Percentiles rank a stretch among this genome's conserved stretches.
These are phyloP conservation scores for Orthonychiurus folsomi DNA, from an alignment of 2,888 invertebrate genomes.

Conservation along the genomic window DNA sequence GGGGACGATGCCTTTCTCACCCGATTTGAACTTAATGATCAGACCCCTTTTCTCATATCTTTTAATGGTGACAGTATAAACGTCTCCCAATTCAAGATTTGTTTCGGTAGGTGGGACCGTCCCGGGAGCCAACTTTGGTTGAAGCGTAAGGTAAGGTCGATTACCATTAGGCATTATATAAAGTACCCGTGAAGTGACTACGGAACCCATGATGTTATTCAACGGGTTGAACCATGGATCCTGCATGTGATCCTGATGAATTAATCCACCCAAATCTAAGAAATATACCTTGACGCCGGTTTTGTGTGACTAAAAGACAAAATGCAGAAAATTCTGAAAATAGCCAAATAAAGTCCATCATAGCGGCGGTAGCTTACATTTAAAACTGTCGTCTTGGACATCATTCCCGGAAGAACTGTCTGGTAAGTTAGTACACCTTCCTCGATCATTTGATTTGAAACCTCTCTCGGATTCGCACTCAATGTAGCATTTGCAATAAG, in stretches of 20 bases:
- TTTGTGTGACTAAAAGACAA: slow-evolving; percentile 21
- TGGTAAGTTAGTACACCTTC: slow-evolving; percentile 19
- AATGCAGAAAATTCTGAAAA: neutral
- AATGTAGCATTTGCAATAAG: slow-evolving; percentile 20
- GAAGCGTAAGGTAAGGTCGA: slow-evolving; percentile 27
- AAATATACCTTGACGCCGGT: slow-evolving; percentile 34
- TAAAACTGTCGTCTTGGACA: slow-evolving; percentile 27
- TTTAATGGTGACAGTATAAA: slow-evolving; percentile 14
- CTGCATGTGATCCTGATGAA: slow-evolving; percentile 39
- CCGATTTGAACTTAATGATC: slow-evolving; percentile 18
- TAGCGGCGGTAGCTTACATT: slow-evolving; percentile 22
- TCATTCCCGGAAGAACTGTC: slow-evolving; percentile 31
- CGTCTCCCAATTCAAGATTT: slow-evolving; percentile 14
- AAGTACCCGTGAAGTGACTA: slow-evolving; percentile 20
- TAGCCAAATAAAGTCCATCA: neutral
- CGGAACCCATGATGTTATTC: slow-evolving; percentile 16
- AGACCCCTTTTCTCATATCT: slow-evolving; percentile 25
- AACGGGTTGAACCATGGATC: slow-evolving; percentile 42
- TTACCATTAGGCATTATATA: slow-evolving; percentile 27
- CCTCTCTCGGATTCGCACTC: slow-evolving; percentile 18
- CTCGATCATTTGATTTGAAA: slow-evolving; percentile 18
- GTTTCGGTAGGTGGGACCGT: slow-evolving; percentile 5
- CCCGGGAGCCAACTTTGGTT: slow-evolving; percentile 14
- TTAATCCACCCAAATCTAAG: slow-evolving; percentile 45
- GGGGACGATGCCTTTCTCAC: slow-evolving; percentile 25